Evolutionary conservation across 23 tunicate species (phyloP).

Genomic region (Clavelina lepadiformis): DNA sequence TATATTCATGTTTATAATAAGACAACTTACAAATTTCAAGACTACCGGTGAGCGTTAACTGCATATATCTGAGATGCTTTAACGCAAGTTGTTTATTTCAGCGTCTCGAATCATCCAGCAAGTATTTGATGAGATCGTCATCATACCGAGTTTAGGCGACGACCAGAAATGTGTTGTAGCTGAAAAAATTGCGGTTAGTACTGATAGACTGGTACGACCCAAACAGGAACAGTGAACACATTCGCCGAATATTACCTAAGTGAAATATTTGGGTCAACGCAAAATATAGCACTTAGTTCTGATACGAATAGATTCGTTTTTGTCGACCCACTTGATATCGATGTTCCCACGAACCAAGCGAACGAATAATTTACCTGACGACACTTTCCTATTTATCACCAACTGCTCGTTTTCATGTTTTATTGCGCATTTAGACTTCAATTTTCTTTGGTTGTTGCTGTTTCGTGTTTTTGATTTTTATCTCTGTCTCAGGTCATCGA

Average conservation of each 20-base stretch:
- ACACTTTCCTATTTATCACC: too few species aligned
- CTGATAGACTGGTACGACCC: background rate
- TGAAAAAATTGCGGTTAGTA: constrained; percentile 72
- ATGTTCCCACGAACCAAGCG: too few species aligned
- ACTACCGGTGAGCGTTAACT: background rate
- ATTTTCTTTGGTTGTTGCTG: background rate
- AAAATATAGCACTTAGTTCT: too few species aligned
- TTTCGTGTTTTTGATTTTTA: background rate
- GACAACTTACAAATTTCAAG: too few species aligned
- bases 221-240: background rate
- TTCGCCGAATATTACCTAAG: too few species aligned
- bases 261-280: too few species aligned
- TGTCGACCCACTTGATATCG: too few species aligned
- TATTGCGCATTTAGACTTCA: background rate
- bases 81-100: background rate
- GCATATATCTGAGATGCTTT: background rate
- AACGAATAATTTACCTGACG: too few species aligned
- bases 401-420: too few species aligned
- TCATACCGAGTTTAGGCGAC: constrained; percentile 53
- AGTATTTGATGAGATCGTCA: constrained; percentile 67
- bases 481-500: constrained; percentile 44
- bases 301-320: too few species aligned
- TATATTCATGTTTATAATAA: too few species aligned
- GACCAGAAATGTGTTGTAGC: constrained; percentile 66
- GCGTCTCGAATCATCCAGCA: constrained; percentile 76